Conservation (phyloP, 1,140 invertebrate genomes). For the Orussus abietinus region DNA sequence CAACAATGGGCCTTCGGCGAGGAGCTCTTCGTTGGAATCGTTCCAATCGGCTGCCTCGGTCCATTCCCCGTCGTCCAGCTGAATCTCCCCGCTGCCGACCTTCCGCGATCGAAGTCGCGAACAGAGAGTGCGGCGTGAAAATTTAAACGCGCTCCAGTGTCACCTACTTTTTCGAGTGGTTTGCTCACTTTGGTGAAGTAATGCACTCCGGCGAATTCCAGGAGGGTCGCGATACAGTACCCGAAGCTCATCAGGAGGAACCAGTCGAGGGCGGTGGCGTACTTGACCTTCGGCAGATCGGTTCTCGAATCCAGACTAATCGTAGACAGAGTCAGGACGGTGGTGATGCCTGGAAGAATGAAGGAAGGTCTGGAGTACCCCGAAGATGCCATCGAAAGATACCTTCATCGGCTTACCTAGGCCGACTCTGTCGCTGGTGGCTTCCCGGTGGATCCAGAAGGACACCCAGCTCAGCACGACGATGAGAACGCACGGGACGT, state of each 20-base stretch:
- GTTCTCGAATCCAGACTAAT: constrained; percentile 88
- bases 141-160: no score
- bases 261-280: constrained; percentile 89
- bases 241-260: constrained; percentile 91
- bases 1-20: no score
- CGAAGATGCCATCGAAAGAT: constrained; percentile 4
- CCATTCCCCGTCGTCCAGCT: constrained; percentile 73
- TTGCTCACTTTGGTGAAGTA: constrained; percentile 81
- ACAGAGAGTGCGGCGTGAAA: no score
- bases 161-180: no score
- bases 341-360: constrained; percentile 73
- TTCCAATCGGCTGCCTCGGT: constrained; percentile 49
- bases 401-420: constrained; percentile 56
- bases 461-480: constrained; percentile 95
- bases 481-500: constrained; percentile 90
- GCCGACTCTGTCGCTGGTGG: constrained; percentile 74
- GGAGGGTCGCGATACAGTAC: constrained; percentile 87
- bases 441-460: constrained; percentile 95
- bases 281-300: constrained; percentile 87
- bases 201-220: constrained; percentile 92
- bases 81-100: constrained; percentile 79
- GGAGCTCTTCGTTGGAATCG: constrained; percentile 35
- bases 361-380: constrained; percentile 1
- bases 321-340: constrained; percentile 85
- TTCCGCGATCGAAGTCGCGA: constrained; percentile 33